These are phyloP conservation scores for Falco peregrinus DNA, from an alignment of 2,797 vertebrate species.

Conservation along the genomic window DNA sequence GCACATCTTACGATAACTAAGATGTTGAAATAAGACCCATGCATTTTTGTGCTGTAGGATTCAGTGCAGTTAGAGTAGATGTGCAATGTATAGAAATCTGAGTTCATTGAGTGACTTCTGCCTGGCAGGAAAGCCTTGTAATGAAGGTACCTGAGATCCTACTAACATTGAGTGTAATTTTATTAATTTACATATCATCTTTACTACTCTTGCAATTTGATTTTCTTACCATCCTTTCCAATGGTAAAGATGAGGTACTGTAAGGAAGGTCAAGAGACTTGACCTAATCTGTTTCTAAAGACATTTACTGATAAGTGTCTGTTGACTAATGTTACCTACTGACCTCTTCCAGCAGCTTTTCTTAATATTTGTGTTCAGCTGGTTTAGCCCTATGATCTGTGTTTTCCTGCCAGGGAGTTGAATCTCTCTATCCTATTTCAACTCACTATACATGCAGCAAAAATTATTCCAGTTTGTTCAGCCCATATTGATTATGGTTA, in stretches of 20 bases:
- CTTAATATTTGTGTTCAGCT: neutral
- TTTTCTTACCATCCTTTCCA: neutral
- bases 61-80: neutral
- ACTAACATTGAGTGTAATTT: neutral
- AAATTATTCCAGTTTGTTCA: neutral
- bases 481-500: neutral
- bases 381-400: neutral
- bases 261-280: neutral
- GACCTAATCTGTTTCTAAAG: neutral
- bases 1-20: neutral
- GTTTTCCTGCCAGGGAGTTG: neutral
- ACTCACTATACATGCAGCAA: neutral
- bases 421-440: neutral
- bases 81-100: accelerated
- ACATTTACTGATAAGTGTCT: neutral
- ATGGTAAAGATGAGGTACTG: neutral
- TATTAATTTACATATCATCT: neutral
- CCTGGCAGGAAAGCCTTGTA: neutral
- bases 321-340: neutral
- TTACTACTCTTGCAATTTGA: neutral
- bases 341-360: neutral
- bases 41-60: neutral
- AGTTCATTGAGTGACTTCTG: neutral
- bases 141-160: neutral
- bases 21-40: neutral